Evolutionary conservation across 2,888 invertebrate genomes (phyloP), one percentile per base, ranked within the genome.

Genomic region (Oligia fasciuncula): DNA sequence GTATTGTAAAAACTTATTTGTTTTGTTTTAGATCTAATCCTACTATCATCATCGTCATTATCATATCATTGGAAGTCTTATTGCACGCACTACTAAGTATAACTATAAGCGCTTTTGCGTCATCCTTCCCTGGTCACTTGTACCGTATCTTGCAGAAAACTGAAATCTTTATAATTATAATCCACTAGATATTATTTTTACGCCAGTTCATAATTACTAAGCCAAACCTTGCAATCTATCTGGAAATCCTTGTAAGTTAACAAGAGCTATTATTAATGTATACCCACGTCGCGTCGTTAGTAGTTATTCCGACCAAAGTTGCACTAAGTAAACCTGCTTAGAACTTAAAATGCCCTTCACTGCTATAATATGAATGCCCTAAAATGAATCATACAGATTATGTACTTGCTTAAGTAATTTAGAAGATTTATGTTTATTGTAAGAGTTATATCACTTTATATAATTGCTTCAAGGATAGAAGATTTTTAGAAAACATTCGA

Each of bases 271-370:
- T 84, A 87, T 85, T 81, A 88, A 77, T 74, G 73, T 80, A 84
- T 81, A 84, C 81, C 87, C 81, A 87, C 82, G 79, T 80, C 35
- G 76, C 82, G 79, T 80, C 35, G 76, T 81, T 86, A 74, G 82
- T 62, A 76, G 67, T 54, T 72, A 85, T 80, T 73, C 69, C 67
- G 74, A 67, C 73, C 74, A 72, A 80, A 87, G 80, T 79, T 81
- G 68, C 51, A 82, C 14, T 69, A 81, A 79, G 76, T 80, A 79
- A 87, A 85, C 81, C 66, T 82, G 86, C 84, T 86, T 83, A 66
- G 69, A 83, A 78, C 73, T 84, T 83, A 81, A 81, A 87, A 81
- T 85, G 62, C 80, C 86, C 85, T 88, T 88, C 88, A 86, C 88
- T 85, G 35, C 66, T 70, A 67, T 17, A 79, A 73, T 51, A 63